These are phyloP conservation scores for Morelia viridis DNA, from an alignment of 2,797 vertebrate genomes.

Conservation along the genomic window DNA sequence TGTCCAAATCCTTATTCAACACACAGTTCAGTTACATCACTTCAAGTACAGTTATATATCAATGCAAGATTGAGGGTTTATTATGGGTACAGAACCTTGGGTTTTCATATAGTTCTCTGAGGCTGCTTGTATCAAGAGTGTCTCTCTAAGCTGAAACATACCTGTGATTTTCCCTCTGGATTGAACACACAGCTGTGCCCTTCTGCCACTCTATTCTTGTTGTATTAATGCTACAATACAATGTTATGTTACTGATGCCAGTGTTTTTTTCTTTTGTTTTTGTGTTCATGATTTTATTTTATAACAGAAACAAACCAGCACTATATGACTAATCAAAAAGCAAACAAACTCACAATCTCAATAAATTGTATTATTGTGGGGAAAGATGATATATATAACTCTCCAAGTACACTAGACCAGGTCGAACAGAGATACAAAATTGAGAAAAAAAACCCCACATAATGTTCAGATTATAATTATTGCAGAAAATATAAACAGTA, in stretches of 20 bases:
- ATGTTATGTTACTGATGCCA: neutral
- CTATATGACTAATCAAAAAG: neutral
- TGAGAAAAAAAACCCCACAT: neutral
- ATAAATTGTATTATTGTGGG: neutral
- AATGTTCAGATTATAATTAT: neutral
- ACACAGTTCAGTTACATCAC: neutral
- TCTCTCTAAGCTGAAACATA: neutral
- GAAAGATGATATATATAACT: neutral
- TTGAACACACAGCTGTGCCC: neutral
- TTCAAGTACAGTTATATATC: neutral
- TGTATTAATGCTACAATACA: neutral
- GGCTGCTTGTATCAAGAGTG: neutral
- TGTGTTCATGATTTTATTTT: no score
- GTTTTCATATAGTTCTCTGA: neutral
- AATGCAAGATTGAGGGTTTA: neutral
- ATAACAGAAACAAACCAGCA: neutral
- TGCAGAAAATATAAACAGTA: neutral
- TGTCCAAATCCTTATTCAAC: neutral
- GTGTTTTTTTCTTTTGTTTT: neutral
- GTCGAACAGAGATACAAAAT: no score
- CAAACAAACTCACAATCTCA: neutral
- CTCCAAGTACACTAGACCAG: neutral
- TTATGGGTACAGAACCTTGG: no score
- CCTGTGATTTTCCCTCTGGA: neutral
- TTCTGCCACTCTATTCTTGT: neutral